phyloP scores from a whole-genome alignment of 1,140 invertebrate genomes.

The Monochamus saltuarius region DNA sequence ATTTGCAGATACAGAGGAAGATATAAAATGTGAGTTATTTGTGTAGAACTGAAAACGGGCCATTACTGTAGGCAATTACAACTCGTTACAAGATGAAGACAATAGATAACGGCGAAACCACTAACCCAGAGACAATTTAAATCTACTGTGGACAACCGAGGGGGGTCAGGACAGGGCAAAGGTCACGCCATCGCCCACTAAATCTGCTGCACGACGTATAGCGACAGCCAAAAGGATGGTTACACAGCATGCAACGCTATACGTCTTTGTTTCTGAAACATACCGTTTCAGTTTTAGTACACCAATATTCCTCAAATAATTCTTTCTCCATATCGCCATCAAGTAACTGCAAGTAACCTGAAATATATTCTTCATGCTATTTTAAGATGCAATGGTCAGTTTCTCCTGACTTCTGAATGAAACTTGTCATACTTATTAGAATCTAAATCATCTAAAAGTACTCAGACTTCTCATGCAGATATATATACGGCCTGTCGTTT shows the following conservation, averaged over 20 bases:
- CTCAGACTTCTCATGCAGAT: no score
- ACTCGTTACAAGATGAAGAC: constrained; percentile 38
- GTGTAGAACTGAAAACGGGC: constrained; percentile 24
- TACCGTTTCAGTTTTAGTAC: no score
- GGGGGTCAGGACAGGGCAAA: constrained; percentile 40
- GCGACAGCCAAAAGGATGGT: constrained; percentile 46
- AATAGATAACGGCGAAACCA: constrained; percentile 43
- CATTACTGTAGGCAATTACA: constrained; percentile 40
- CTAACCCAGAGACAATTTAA: constrained; percentile 48
- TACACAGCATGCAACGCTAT: constrained; percentile 40
- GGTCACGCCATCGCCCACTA: constrained; percentile 47
- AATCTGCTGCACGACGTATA: constrained; percentile 42
- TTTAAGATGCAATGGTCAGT: no score
- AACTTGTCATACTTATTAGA: no score
- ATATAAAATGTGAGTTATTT: constrained; percentile 24
- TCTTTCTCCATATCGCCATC: no score
- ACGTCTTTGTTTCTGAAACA: constrained; percentile 7
- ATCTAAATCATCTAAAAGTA: no score
- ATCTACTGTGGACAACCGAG: constrained; percentile 44
- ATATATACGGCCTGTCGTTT: no score
- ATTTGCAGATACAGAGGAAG: constrained; percentile 14
- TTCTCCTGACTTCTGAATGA: no score
- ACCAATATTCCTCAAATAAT: no score
- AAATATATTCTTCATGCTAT: no score
- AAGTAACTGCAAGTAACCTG: no score